Evolutionary conservation across 2,113 vertebrate species (phyloP), one percentile per base, ranked within the genome.

Genomic region (Pterocles orientalis): DNA sequence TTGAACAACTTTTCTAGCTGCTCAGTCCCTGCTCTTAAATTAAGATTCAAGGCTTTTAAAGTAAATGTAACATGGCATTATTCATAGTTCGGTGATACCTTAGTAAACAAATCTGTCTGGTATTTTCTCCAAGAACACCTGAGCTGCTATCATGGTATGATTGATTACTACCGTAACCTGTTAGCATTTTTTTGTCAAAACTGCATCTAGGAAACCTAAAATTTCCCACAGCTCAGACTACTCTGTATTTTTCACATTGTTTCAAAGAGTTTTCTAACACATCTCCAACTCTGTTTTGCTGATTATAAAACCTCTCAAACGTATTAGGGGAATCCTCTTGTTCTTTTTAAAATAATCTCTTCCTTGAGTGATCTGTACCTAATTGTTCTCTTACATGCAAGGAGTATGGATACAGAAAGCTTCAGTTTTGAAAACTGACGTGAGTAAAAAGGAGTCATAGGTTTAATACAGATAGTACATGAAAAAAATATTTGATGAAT

Each of bases 371-470:
- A 26, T 45, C 75, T 68, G 36, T 58, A 43, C 21, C 28, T 54
- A 70, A 25, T 26, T 47, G 8, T 47, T 78, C 29, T 71, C 77
- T 65, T 79, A 79, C 13, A 24, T 36, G 48, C 36, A 85, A 57
- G 15, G 19, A 82, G 69, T 53, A 91, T 29, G 28, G 61, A 53
- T 47, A 50, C 3, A 56, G 14, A 29, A 86, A 66, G 36, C 70
- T 92, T 91, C 70, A 69, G 53, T 65, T 86, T 53, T 87, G 53
- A 64, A 57, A 84, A 24, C 3, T 91, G 51, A 41, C 4, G 3
- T 72, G 57, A 95, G 43, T 82, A 85, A 88, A 95, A 87, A 73
- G 14, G 87, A 97, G 78, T 88, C 87, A 94, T 51, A 57, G 66
- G 90, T 80, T 87, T 79, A 94, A 23, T 54, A 76, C 85, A 85